Evolutionary conservation across 2,888 invertebrate species (phyloP).

Genomic region (Phortica okadai): DNA sequence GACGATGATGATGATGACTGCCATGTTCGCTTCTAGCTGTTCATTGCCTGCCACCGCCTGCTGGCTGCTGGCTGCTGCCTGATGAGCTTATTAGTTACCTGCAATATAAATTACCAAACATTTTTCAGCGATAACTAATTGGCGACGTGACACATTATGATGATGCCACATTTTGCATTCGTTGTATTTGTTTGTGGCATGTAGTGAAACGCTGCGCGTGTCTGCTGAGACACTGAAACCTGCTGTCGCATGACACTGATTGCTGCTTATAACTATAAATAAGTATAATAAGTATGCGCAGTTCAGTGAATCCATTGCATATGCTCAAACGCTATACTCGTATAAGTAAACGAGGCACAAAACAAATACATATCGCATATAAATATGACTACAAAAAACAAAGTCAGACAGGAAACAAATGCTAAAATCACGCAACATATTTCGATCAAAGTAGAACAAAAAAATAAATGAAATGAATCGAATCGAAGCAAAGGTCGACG

Average conservation of each 20-base stretch:
- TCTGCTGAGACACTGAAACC: not conserved
- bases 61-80: not conserved
- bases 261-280: slow-evolving; percentile 4
- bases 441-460: slow-evolving; percentile 41
- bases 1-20: slow-evolving; percentile 40
- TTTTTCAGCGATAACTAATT: slow-evolving; percentile 53
- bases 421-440: slow-evolving; percentile 68
- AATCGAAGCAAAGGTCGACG: slow-evolving; percentile 55
- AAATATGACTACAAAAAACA: slow-evolving; percentile 47
- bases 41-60: too few relatives aligned
- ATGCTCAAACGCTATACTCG: slow-evolving; percentile 5
- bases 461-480: slow-evolving; percentile 2
- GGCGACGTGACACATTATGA: slow-evolving; percentile 63
- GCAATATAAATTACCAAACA: slow-evolving; percentile 60
- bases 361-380: too few relatives aligned
- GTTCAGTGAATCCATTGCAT: slow-evolving; percentile 54
- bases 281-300: slow-evolving; percentile 27
- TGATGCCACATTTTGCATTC: not conserved
- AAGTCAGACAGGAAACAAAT: slow-evolving; percentile 71
- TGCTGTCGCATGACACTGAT: slow-evolving; percentile 2
- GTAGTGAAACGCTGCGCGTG: too few relatives aligned
- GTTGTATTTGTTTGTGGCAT: not conserved
- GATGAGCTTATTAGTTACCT: slow-evolving; percentile 17
- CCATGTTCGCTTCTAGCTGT: too few relatives aligned
- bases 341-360: slow-evolving; percentile 29